Evolutionary conservation across 1,140 invertebrate genomes (phyloP).

Genomic region (Apis dorsata): DNA sequence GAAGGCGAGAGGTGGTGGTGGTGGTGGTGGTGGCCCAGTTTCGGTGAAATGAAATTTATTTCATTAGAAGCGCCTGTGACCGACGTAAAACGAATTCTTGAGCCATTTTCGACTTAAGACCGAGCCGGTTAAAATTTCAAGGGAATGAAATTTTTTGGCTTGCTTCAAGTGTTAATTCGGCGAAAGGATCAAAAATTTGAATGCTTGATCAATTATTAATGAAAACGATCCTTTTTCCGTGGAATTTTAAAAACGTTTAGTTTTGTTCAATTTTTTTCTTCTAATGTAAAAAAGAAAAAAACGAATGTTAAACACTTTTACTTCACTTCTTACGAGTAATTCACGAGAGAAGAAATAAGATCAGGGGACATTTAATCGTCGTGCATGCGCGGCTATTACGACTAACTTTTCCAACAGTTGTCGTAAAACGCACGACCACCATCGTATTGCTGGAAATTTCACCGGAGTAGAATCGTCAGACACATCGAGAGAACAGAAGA

Average conservation of each 20-base stretch:
- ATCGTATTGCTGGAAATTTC: slow-evolving; percentile 8
- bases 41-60: slow-evolving; percentile 44
- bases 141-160: slow-evolving; percentile 42
- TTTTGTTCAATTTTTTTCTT: too few relatives aligned
- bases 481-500: not conserved
- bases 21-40: slow-evolving; percentile 36
- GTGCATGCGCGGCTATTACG: not conserved
- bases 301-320: too few relatives aligned
- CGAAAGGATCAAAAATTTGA: not conserved
- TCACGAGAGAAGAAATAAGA: slow-evolving; percentile 34
- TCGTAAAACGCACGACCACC: slow-evolving; percentile 30
- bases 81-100: slow-evolving; percentile 43
- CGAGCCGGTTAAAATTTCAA: not conserved
- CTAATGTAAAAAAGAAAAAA: not conserved
- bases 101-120: slow-evolving; percentile 43
- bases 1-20: slow-evolving; percentile 4
- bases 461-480: not conserved
- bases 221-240: not conserved
- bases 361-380: slow-evolving; percentile 46
- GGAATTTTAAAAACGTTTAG: not conserved
- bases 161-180: slow-evolving; percentile 25
- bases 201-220: not conserved
- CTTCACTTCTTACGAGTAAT: not conserved
- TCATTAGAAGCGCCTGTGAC: slow-evolving; percentile 35
- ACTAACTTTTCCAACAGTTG: not conserved